A percentile compares a stretch with the other conserved stretches of the same genome.
phyloP scores from a whole-genome alignment of 1,140 invertebrate species.

The Macrotrachela quadricornifera region DNA sequence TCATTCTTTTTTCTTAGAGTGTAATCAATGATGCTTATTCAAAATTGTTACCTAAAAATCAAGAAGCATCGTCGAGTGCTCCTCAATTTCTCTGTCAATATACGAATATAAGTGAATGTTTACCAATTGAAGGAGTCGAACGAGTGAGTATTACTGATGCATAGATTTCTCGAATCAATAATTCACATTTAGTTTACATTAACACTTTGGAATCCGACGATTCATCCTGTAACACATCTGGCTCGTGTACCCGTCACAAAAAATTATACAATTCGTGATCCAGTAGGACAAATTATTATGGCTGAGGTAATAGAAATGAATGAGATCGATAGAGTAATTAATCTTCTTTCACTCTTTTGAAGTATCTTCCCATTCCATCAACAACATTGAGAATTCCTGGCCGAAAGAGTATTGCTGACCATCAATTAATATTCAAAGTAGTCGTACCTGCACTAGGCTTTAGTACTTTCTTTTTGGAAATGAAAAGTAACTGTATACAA shows the following conservation, averaged over 20 bases:
- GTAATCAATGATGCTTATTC: constrained; percentile 26
- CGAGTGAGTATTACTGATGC: constrained; percentile 23
- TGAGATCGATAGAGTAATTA: too few species aligned
- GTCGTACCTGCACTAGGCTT: constrained; percentile 32
- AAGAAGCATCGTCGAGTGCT: neutral
- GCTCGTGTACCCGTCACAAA: constrained; percentile 46
- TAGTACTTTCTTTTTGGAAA: constrained; percentile 22
- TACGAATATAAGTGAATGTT: constrained; percentile 36
- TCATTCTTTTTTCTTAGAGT: constrained; percentile 22
- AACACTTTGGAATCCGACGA: constrained; percentile 47
- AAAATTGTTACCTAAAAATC: constrained; percentile 33
- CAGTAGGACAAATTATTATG: constrained; percentile 27
- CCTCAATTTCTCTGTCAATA: constrained; percentile 42
- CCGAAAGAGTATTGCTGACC: neutral
- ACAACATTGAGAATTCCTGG: too few species aligned
- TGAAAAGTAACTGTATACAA: neutral
- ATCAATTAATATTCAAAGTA: constrained; percentile 8
- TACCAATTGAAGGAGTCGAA: constrained; percentile 38
- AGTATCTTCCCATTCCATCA: too few species aligned
- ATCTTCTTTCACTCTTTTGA: too few species aligned
- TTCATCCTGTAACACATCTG: constrained; percentile 38
- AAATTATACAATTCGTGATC: constrained; percentile 42
- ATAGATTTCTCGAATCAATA: constrained; percentile 43
- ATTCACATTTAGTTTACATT: constrained; percentile 22
- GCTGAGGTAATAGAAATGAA: too few species aligned